A percentile compares a stretch with the other conserved stretches of the same genome.
Conservation (phyloP, 2,888 invertebrate species). For the Ectemnius lituratus region DNA sequence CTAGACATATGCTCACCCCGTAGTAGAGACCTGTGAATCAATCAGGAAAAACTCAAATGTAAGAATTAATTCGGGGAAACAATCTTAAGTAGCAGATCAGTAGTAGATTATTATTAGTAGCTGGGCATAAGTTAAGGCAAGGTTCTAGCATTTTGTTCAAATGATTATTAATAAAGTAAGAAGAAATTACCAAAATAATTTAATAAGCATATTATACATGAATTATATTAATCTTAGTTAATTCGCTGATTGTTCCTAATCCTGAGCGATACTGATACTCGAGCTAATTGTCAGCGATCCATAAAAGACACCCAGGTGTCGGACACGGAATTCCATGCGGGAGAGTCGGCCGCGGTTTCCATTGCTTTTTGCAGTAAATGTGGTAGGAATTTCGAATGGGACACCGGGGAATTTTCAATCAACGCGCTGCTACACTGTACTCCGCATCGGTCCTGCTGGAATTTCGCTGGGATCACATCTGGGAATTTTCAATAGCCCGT, state of each 20-base stretch:
- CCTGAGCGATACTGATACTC: background rate
- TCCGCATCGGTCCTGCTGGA: background rate
- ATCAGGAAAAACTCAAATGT: too few relatives aligned
- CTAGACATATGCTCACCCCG: slow-evolving; percentile 89
- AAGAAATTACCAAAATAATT: too few relatives aligned
- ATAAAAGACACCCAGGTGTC: background rate
- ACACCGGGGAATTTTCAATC: slow-evolving; percentile 36
- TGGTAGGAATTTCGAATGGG: slow-evolving; percentile 18
- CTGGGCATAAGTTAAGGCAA: too few relatives aligned
- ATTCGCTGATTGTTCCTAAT: background rate
- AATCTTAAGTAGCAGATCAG: too few relatives aligned
- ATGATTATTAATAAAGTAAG: too few relatives aligned
- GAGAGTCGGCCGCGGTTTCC: slow-evolving; percentile 13
- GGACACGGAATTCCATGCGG: background rate
- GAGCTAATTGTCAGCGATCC: background rate
- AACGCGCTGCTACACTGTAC: slow-evolving; percentile 16
- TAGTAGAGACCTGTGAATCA: slow-evolving; percentile 85
- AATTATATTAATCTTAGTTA: background rate
- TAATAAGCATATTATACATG: too few relatives aligned
- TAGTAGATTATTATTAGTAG: too few relatives aligned
- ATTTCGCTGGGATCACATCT: slow-evolving; percentile 3
- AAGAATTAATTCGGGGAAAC: too few relatives aligned
- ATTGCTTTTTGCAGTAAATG: slow-evolving; percentile 6
- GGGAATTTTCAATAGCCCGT: slow-evolving; percentile 5
- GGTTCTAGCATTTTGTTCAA: too few relatives aligned